Conservation (phyloP, 2,797 vertebrate genomes). For the Danionella dracula region DNA sequence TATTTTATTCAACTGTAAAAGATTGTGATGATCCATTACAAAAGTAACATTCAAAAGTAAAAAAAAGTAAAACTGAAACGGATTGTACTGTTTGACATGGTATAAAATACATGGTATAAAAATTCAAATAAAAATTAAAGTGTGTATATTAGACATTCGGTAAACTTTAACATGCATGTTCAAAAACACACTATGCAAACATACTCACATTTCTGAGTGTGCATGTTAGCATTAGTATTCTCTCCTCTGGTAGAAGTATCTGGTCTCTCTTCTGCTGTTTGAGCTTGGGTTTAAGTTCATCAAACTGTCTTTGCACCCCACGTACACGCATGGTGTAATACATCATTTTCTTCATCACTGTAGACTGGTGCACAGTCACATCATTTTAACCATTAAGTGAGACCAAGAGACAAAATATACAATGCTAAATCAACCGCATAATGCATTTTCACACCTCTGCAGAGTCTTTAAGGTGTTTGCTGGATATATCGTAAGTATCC, state of each 20-base stretch:
- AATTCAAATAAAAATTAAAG: no score
- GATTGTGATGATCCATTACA: no score
- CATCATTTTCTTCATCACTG: slow-evolving; percentile 85
- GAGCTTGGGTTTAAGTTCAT: slow-evolving; percentile 64
- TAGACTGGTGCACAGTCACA: slow-evolving; percentile 62
- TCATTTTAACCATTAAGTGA: background rate
- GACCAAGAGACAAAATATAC: background rate
- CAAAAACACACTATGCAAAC: no score
- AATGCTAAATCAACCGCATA: background rate
- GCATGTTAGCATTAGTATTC: slow-evolving; percentile 67
- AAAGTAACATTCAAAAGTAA: no score
- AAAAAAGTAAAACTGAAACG: no score
- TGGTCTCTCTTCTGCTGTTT: slow-evolving; percentile 66
- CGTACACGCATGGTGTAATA: slow-evolving; percentile 87
- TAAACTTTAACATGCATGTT: no score
- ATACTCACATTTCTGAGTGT: slow-evolving; percentile 73
- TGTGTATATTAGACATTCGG: no score
- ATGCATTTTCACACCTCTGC: slow-evolving; percentile 69
- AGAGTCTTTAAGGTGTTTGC: slow-evolving; percentile 75
- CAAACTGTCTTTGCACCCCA: slow-evolving; percentile 65
- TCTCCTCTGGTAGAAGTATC: slow-evolving; percentile 70
- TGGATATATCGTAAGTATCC: slow-evolving; percentile 76
- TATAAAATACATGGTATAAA: no score
- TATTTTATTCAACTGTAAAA: no score
- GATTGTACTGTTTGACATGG: no score